Evolutionary conservation across 2,113 vertebrate species (phyloP).

Genomic region (Synchiropus splendidus): DNA sequence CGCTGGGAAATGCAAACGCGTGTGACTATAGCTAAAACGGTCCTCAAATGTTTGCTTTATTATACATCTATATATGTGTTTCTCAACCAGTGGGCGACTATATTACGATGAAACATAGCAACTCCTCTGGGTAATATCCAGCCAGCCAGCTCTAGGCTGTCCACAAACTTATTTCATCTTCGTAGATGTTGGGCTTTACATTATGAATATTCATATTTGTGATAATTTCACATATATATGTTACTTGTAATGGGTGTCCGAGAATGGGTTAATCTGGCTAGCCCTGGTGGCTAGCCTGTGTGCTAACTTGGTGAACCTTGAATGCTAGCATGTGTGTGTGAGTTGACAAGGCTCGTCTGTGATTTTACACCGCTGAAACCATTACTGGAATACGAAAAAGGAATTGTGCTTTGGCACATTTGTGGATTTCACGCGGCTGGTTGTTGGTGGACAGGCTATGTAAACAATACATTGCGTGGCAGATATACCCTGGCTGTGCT

Average conservation of each 20-base stretch:
- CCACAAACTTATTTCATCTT: too few species aligned
- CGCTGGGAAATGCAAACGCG: too few species aligned
- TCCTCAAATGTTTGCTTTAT: too few species aligned
- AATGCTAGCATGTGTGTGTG: constrained; percentile 25
- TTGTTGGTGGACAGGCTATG: constrained; percentile 35
- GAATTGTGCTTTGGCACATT: too few species aligned
- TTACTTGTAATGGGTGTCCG: constrained; percentile 6
- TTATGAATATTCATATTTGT: too few species aligned
- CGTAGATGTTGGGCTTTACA: too few species aligned
- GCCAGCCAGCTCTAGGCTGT: too few species aligned
- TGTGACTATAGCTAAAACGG: too few species aligned
- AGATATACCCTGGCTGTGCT: constrained; percentile 39
- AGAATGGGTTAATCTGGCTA: constrained; percentile 1
- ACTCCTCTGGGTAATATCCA: too few species aligned
- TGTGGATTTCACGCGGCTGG: not conserved
- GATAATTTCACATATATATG: too few species aligned
- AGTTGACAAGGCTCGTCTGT: constrained; percentile 33
- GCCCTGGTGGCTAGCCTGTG: not conserved
- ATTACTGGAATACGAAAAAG: not conserved
- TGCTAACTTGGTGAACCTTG: constrained; percentile 4
- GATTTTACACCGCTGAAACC: not conserved
- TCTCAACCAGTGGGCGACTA: too few species aligned
- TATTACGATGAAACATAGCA: not conserved
- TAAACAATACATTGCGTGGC: constrained; percentile 63
- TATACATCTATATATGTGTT: too few species aligned